These are phyloP conservation scores for Xenops minutus DNA, from an alignment of 2,797 vertebrate species.

Conservation along the genomic window DNA sequence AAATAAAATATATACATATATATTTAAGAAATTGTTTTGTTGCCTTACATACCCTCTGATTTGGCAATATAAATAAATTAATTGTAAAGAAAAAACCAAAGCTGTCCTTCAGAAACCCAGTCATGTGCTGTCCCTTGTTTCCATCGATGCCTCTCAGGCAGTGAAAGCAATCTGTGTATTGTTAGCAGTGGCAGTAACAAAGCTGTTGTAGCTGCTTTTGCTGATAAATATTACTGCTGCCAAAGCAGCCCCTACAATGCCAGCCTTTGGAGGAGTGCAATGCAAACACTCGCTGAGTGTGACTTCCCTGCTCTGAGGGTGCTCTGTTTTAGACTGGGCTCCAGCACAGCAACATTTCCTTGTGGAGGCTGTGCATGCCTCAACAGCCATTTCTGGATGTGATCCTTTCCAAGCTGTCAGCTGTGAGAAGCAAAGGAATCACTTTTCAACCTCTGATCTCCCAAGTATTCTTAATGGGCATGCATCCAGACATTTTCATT, in stretches of 20 bases:
- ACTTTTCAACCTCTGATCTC: constrained; percentile 28
- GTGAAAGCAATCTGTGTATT: not conserved
- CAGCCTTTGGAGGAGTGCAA: not conserved
- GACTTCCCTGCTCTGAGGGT: not conserved
- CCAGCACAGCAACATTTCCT: not conserved
- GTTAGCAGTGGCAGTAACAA: not conserved
- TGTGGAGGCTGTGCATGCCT: not conserved
- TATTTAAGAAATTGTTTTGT: not conserved
- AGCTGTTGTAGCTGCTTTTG: not conserved
- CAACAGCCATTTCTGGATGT: not conserved
- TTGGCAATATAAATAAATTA: not conserved
- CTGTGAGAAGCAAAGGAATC: not conserved
- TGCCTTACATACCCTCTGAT: not conserved
- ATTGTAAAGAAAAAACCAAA: not conserved
- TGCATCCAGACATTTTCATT: constrained; percentile 53
- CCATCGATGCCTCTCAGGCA: not conserved
- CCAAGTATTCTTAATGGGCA: constrained; percentile 38
- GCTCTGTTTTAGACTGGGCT: not conserved
- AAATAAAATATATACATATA: not conserved
- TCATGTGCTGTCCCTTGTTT: not conserved
- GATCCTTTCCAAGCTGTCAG: not conserved
- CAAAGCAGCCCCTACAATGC: not conserved
- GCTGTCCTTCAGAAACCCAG: not conserved
- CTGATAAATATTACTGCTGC: not conserved
- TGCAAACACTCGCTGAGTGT: rapidly evolving